Base-by-base conservation (phyloP, 2,113 vertebrate genomes). In the Tor tambroides region DNA sequence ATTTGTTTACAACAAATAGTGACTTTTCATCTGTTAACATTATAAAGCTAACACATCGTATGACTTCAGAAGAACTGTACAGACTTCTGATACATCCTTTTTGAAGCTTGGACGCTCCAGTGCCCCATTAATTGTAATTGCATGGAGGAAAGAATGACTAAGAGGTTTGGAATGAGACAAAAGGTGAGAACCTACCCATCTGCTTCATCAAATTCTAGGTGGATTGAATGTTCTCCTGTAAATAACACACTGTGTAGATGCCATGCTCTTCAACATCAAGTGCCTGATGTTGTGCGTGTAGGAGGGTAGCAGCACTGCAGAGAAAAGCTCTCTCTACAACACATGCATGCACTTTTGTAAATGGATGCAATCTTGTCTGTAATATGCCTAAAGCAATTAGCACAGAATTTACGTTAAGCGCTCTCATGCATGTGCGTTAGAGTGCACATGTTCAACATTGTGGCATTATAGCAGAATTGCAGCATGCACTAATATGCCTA, bases 311-410 rank as follows among this genome's bases (percentile, higher is more conserved):
- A 26, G 74, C 38, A 49, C n/a, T 75, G 41, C 38, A 8, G 23
- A 75, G 41, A 28, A 76, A 76, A 46, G 41, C 74, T 43, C 30
- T 65, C 23, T 28, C 35, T 1, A 67, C 15, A 12, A 67, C 61
- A 41, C 32, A 46, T 26, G 84, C 26, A 12, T 21, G 56, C 54
- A 69, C 30, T 28, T 83, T 76, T 76, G 41, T 74, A 38, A 49
- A 26, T 78, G 56, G 63, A 61, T 71, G 11, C 26, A 67, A 67
- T 43, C 19, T 59, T 59, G 10, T 38, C 56, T 82, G 3, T 56
- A 30, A 67, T 46, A 56, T 63, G 83, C 86, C 63, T 80, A 81
- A 80, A 46, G 79, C 75, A 76, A 74, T 86, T 54, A 49, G 3
- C 2, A 10, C 51, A 46, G 41, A 38, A 80, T 65, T 89, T 81